Base-by-base conservation (phyloP, 2,797 vertebrate species). In the Coregonus suidteri region DNA sequence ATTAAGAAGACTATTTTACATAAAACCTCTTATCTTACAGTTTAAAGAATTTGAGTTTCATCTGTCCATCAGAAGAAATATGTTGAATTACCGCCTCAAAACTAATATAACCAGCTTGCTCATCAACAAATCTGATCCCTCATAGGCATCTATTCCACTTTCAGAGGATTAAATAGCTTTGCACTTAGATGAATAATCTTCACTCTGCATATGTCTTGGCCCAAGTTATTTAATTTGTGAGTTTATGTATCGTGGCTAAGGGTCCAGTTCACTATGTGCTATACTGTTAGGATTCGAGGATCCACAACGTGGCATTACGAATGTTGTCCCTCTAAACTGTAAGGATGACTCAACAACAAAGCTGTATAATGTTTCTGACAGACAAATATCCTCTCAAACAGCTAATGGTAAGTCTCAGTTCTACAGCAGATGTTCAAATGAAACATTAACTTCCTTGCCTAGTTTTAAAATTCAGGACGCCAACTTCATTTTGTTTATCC, bases 81-180 rank as follows among this genome's bases (percentile, higher is more conserved):
- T 79, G 83, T 79, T 84, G 86, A 91, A 91, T 87, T 79, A 87
- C 82, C 86, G 82, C 77, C 66, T 87, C 83, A 86, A 79, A 85
- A 84, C 87, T 51, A 83, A 85, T 82, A 79, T 79, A 86, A 91
- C 88, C 88, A 89, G 85, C 86, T 92, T 90, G 87, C 91, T 88
- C 86, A 85, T 86, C 82, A 79, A 84, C 83, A 90, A 88, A 91
- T 92, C 89, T 88, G 84, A 88, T 89, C 82, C 82, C 84, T 88
- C 70, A 82, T 79, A 85, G 75, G 81, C 82, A 84, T 81, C 84
- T 74, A 74, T 79, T 85, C 81, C 86, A 86, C 87, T 89, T 85
- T 87, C 81, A n/a, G 75, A 77, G 90, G 92, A 93, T 93, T 91
- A 91, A 85, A 91, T 76, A 87, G 88, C 86, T 88, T 88, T 89